Evolutionary conservation across 2,113 vertebrate genomes (phyloP).

Genomic region (Ceuthmochares aereus): DNA sequence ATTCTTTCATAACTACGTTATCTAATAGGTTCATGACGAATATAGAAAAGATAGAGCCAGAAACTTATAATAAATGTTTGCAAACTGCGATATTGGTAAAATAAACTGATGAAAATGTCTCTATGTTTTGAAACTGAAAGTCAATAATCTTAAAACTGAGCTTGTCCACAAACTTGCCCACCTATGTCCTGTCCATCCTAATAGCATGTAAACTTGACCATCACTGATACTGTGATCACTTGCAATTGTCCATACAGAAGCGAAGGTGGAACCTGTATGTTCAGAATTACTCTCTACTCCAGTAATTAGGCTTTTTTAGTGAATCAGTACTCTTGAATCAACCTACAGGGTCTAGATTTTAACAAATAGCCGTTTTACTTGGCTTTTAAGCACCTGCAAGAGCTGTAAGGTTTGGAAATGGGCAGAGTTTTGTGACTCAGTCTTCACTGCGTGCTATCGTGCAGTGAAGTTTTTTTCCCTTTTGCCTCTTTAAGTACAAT

Average conservation of each 20-base stretch:
- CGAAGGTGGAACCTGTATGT: accelerated
- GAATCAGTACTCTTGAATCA: background rate
- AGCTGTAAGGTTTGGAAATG: background rate
- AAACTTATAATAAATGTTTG: background rate
- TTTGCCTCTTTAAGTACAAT: background rate
- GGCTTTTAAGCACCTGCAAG: background rate
- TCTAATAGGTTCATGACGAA: background rate
- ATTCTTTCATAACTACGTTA: background rate
- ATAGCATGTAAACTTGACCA: background rate
- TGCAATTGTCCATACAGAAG: background rate
- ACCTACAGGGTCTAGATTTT: background rate
- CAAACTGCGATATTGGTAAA: background rate
- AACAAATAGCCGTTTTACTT: background rate
- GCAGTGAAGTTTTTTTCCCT: background rate
- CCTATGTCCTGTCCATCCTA: background rate
- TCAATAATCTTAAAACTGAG: background rate
- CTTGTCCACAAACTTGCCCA: no score
- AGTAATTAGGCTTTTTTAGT: background rate
- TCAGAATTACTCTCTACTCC: background rate
- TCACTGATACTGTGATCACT: background rate
- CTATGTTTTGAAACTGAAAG: background rate
- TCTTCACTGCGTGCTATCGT: background rate
- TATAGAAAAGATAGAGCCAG: background rate
- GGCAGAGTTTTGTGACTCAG: background rate
- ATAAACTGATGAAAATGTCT: background rate